These are phyloP conservation scores for Rhinichthys klamathensis DNA, from an alignment of 2,113 vertebrate species.

Conservation along the genomic window DNA sequence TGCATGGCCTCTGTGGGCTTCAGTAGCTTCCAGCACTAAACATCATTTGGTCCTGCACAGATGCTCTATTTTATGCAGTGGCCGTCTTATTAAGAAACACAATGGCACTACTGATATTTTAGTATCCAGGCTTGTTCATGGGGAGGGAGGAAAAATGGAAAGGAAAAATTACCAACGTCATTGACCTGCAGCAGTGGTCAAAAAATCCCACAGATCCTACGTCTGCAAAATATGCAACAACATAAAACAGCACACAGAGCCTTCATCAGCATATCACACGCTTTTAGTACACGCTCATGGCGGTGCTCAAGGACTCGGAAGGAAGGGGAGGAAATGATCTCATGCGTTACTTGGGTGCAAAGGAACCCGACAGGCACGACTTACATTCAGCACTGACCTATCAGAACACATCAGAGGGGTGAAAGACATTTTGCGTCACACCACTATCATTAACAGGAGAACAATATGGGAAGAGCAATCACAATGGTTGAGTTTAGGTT, in stretches of 20 bases:
- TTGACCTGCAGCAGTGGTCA: constrained; percentile 98
- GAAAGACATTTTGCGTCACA: not conserved
- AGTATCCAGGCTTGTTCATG: constrained; percentile 52
- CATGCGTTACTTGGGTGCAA: constrained; percentile 45
- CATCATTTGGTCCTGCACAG: not conserved
- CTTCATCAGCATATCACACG: constrained; percentile 79
- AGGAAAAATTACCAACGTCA: constrained; percentile 99
- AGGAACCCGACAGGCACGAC: constrained; percentile 25
- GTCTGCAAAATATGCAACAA: constrained; percentile 99
- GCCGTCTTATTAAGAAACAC: constrained; percentile 17
- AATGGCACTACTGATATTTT: constrained; percentile 42
- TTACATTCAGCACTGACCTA: constrained; percentile 36
- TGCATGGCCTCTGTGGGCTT: not conserved
- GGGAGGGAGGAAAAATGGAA: constrained; percentile 90
- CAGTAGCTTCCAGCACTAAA: not conserved
- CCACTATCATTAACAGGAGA: constrained; percentile 10
- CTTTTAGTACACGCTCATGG: constrained; percentile 45
- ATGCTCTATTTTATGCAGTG: constrained; percentile 32
- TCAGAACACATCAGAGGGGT: not conserved
- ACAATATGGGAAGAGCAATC: constrained; percentile 25
- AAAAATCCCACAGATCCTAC: constrained; percentile 99
- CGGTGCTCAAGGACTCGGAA: constrained; percentile 37
- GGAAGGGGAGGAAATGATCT: constrained; percentile 36
- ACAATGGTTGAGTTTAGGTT: constrained; percentile 14
- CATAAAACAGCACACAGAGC: constrained; percentile 88